Conservation (phyloP, 1,140 invertebrate genomes). For the Platorchestia sp. region DNA sequence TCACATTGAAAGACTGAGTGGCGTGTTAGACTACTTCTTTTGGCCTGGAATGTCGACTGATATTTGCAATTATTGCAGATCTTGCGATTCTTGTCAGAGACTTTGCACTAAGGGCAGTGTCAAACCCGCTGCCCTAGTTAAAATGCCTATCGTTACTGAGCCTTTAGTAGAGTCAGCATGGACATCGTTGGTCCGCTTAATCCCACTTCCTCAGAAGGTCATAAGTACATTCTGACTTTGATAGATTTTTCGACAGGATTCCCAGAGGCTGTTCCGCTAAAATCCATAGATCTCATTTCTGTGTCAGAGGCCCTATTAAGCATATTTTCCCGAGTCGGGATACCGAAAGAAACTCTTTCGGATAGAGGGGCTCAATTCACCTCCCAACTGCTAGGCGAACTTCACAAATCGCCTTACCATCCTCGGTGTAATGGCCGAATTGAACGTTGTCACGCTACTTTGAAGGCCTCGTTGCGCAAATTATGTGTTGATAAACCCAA, state of each 20-base stretch:
- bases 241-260: neutral
- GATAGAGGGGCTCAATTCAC: neutral
- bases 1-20: no score
- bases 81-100: no score
- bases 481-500: neutral
- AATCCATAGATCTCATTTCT: neutral
- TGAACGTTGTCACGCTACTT: neutral
- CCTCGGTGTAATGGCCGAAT: neutral
- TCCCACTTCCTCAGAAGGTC: neutral
- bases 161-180: no score
- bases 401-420: neutral
- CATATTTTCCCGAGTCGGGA: constrained; percentile 2
- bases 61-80: no score
- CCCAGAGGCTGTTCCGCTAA: neutral
- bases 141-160: neutral
- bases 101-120: no score
- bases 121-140: neutral
- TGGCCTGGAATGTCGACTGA: no score
- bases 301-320: neutral
- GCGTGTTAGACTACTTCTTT: no score
- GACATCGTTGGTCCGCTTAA: neutral
- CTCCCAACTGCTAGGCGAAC: neutral
- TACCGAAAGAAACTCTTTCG: neutral
- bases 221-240: no score
- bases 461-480: neutral